These are phyloP conservation scores for human (Homo sapiens) DNA, from an alignment of 2,113 vertebrate species.

Conservation along the genomic window DNA sequence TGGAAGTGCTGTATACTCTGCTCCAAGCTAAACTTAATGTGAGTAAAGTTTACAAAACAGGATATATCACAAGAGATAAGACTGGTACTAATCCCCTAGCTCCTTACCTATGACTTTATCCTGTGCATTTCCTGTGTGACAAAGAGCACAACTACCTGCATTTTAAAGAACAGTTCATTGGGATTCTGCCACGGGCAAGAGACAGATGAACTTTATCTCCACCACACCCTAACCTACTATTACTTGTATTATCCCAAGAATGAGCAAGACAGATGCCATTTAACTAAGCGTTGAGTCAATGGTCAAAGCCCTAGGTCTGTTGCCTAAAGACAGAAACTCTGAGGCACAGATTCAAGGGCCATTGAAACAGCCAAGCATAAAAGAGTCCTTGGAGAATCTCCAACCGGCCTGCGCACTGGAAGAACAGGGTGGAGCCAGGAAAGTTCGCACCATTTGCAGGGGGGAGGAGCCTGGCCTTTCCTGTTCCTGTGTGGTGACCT, in stretches of 20 bases:
- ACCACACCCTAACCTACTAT: not conserved
- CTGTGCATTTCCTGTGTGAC: not conserved
- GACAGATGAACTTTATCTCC: not conserved
- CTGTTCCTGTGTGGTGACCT: too few relatives aligned
- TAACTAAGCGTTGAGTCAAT: not conserved
- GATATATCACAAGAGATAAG: not conserved
- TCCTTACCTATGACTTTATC: not conserved
- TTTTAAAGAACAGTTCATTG: not conserved
- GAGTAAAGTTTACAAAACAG: not conserved
- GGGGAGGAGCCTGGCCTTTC: too few relatives aligned
- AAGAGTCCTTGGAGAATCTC: too few relatives aligned
- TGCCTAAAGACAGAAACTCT: constrained; percentile 42
- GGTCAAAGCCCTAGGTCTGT: not conserved
- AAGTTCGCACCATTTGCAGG: too few relatives aligned
- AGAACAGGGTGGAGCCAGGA: too few relatives aligned
- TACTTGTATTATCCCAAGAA: not conserved
- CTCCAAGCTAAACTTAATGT: not conserved
- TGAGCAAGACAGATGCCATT: not conserved
- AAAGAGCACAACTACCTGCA: not conserved
- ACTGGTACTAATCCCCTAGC: not conserved
- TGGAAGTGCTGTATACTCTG: not conserved
- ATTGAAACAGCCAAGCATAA: too few relatives aligned
- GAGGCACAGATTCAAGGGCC: not conserved
- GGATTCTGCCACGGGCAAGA: not conserved
- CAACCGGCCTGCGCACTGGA: too few relatives aligned